phyloP scores from a whole-genome alignment of 2,797 vertebrate genomes.

The Pterois miles region DNA sequence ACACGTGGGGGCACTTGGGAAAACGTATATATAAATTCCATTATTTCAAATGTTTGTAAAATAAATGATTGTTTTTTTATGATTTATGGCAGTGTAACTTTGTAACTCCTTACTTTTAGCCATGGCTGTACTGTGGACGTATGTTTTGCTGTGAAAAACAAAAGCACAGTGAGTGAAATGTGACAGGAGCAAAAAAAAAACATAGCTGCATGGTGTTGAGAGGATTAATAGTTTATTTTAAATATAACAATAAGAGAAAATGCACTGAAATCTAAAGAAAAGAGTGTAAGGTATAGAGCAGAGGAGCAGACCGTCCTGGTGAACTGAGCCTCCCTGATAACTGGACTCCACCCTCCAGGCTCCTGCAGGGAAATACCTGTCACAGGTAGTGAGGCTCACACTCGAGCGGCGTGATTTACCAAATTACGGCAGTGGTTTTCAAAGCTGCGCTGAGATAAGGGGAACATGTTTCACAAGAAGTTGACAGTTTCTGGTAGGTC shows the following conservation, averaged over 20 bases:
- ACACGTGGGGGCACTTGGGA: too few relatives aligned
- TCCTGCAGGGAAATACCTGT: neutral
- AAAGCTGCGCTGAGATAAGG: neutral
- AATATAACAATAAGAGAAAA: neutral
- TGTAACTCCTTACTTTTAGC: too few relatives aligned
- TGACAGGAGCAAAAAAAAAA: too few relatives aligned
- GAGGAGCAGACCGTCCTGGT: neutral
- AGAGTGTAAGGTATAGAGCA: neutral
- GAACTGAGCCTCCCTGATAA: neutral
- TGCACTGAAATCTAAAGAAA: neutral
- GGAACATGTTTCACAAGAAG: neutral
- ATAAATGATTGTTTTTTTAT: too few relatives aligned
- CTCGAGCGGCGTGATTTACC: neutral
- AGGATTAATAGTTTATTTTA: too few relatives aligned
- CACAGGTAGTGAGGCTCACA: neutral
- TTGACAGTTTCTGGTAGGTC: neutral
- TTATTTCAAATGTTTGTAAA: too few relatives aligned
- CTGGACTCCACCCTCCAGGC: neutral
- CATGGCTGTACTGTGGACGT: too few relatives aligned
- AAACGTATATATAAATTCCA: fast-evolving
- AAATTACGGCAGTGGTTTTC: neutral
- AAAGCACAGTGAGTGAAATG: too few relatives aligned
- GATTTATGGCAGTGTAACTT: too few relatives aligned
- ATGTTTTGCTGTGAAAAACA: too few relatives aligned
- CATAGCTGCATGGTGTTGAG: too few relatives aligned